Percentiles rank a stretch among this genome's conserved stretches.
Evolutionary conservation across 2,797 vertebrate species (phyloP).

Genomic region (Siniperca scherzeri): DNA sequence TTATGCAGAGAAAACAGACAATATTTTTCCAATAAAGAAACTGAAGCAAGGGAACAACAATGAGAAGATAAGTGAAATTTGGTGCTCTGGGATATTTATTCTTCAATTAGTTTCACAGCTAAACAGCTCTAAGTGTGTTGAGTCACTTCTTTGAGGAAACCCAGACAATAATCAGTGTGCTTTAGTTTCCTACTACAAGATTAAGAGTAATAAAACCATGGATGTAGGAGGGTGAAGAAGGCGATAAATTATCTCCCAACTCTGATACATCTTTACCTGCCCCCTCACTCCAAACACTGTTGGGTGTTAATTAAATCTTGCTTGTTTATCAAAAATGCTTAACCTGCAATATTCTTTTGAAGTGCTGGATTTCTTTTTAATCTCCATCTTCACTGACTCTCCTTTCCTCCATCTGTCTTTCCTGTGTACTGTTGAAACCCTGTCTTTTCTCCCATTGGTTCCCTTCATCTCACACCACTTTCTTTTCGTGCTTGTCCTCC

Average conservation of each 20-base stretch:
- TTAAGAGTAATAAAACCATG: constrained; percentile 44
- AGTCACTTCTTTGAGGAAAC: constrained; percentile 31
- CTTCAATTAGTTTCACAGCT: constrained; percentile 50
- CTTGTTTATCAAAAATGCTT: constrained; percentile 27
- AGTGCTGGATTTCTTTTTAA: constrained; percentile 6
- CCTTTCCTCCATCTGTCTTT: constrained; percentile 3
- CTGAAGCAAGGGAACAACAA: constrained; percentile 13
- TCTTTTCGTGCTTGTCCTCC: constrained; percentile 22
- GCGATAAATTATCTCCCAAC: constrained; percentile 28
- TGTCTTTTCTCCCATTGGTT: constrained; percentile 26
- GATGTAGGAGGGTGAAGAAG: constrained; percentile 6
- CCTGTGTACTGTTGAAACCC: background rate
- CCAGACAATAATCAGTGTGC: constrained; percentile 19
- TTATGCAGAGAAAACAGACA: background rate
- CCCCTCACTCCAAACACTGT: background rate
- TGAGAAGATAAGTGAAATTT: background rate
- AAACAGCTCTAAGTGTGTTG: constrained; percentile 33
- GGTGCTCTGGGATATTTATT: constrained; percentile 32
- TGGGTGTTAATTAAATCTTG: constrained; percentile 36
- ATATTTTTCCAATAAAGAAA: constrained; percentile 2
- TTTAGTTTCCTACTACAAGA: constrained; percentile 44
- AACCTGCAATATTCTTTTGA: constrained; percentile 29
- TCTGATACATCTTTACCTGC: constrained; percentile 29
- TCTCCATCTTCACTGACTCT: constrained; percentile 23
- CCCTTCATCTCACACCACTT: constrained; percentile 43